A percentile compares a stretch with the other conserved stretches of the same genome.
phyloP scores from a whole-genome alignment of 2,888 invertebrate genomes.

The Digitonthophagus gazella region DNA sequence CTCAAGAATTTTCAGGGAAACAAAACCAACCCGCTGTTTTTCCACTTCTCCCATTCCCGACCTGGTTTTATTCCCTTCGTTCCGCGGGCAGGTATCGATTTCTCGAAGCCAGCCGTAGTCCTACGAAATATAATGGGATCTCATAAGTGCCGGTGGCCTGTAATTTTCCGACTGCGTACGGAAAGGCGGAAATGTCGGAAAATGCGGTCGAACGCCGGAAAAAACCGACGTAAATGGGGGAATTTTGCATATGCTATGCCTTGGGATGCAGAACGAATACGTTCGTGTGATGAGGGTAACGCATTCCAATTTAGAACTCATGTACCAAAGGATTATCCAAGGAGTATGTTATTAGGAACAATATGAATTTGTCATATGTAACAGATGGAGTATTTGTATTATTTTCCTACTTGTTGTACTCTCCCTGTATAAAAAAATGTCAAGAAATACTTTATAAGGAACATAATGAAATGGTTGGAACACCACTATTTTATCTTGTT shows the following conservation, averaged over 20 bases:
- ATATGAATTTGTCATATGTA: not conserved
- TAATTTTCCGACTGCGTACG: not conserved
- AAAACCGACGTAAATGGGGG: not conserved
- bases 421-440: too few relatives aligned
- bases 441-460: too few relatives aligned
- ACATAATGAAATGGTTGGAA: too few relatives aligned
- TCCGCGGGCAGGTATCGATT: not conserved
- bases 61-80: too few relatives aligned
- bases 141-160: not conserved
- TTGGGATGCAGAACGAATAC: too few relatives aligned
- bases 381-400: too few relatives aligned
- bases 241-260: not conserved
- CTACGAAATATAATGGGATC: not conserved
- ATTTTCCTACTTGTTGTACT: too few relatives aligned
- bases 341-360: not conserved
- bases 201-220: not conserved
- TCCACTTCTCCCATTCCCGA: not conserved
- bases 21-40: not conserved
- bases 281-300: not conserved
- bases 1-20: not conserved
- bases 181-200: not conserved
- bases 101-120: not conserved
- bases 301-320: not conserved
- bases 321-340: not conserved
- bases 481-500: too few relatives aligned